Percentiles rank a stretch among this genome's conserved stretches.
phyloP scores from a whole-genome alignment of 2,113 vertebrate genomes.

The Fulica atra region DNA sequence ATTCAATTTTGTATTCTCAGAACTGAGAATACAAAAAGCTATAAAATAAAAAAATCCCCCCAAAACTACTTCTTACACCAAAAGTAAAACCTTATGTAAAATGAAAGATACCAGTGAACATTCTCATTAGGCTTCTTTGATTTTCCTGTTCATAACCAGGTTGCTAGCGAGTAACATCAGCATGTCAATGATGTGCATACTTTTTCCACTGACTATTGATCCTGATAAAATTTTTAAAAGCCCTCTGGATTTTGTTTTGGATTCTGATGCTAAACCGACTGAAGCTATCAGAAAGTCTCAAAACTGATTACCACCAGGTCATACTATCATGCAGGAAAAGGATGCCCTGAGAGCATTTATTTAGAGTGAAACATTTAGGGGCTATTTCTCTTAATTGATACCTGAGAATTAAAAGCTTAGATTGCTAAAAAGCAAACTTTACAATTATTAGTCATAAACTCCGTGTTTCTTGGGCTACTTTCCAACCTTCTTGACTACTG shows the following conservation, averaged over 20 bases:
- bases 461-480: background rate
- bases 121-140: background rate
- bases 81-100: background rate
- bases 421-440: background rate
- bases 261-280: background rate
- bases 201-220: background rate
- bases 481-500: background rate
- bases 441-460: background rate
- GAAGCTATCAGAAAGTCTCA: background rate
- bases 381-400: background rate
- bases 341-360: background rate
- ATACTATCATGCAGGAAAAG: background rate
- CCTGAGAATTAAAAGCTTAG: background rate
- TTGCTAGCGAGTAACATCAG: background rate
- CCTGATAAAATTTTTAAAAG: background rate
- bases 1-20: too few species aligned
- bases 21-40: background rate
- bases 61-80: background rate
- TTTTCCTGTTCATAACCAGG: background rate
- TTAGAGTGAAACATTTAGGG: background rate
- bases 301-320: background rate
- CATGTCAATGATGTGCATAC: background rate
- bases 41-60: background rate
- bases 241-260: background rate
- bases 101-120: background rate